Evolutionary conservation across 2,797 vertebrate genomes (phyloP), one percentile per base, ranked within the genome.

Genomic region (Hylomyscus alleni): DNA sequence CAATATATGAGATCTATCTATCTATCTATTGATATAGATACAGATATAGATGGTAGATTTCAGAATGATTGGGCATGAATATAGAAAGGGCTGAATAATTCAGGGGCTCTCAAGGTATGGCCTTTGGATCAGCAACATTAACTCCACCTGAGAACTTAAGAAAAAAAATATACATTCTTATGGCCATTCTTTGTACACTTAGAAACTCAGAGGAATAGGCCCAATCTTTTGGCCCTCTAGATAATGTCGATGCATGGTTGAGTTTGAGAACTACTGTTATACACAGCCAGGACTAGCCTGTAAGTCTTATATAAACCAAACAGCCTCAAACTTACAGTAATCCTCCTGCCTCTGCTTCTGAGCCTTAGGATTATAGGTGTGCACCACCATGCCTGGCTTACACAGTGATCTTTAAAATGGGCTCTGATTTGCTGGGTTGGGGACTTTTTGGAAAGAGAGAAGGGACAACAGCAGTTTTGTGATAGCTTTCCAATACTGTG

Each of bases 51-150:
- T 72, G 26, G 87, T 13, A 24, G 17, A 93, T 65, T 83, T 90
- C 67, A 90, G 65, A 77, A 50, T 69, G 44, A 73, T 13, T 77
- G 15, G 47, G 26, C 73, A 54, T 84, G 44, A 90, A 58, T 92
- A 72, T 50, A 82, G 60, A 95, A 69, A 85, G 26, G 4, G 0
- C 24, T 65, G 37, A 13, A 50, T 40, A 96, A 85, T 34, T 37
- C 56, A 90, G n/a, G 91, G 54, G 34, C 86, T 89, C 67, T 96
- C 88, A 78, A 85, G 62, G n/a, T 93, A 10, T 92, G 77, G 13
- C 22, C 29, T 29, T 58, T 78, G 81, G 37, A 50, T 77, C 65
- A 52, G 44, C 67, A 76, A 17, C 12, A 67, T 69, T 56, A 76
- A 37, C 22, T 73, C 92, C 58, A 91, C 40, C 47, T 73, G 47